Conservation (phyloP, 2,113 vertebrate species). For the Micronycteris hirsuta region DNA sequence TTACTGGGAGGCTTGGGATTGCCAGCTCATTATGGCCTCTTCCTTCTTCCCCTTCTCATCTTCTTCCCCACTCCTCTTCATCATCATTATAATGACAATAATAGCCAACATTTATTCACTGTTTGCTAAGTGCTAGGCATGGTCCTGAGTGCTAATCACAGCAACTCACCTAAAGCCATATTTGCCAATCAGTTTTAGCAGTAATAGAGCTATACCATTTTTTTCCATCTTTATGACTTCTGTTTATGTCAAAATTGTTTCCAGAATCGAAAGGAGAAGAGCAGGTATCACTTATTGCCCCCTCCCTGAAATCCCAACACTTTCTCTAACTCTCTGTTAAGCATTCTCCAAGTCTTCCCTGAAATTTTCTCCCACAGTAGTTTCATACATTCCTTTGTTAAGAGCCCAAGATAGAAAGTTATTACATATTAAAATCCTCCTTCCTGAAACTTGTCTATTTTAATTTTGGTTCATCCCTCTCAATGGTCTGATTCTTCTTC, state of each 20-base stretch:
- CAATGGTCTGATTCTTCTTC: neutral
- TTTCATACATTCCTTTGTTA: neutral
- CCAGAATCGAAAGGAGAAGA: neutral
- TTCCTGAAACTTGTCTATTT: neutral
- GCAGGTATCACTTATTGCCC: neutral
- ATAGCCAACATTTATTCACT: neutral
- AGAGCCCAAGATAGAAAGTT: neutral
- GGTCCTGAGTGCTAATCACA: neutral
- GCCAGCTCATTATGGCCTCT: neutral
- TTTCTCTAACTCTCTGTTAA: neutral
- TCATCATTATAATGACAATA: neutral
- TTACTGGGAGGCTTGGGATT: neutral
- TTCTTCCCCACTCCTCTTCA: neutral
- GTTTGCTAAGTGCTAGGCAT: neutral
- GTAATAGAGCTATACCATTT: neutral
- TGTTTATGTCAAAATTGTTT: neutral
- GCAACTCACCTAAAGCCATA: neutral
- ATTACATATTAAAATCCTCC: neutral
- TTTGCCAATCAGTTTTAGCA: neutral
- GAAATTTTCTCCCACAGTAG: neutral
- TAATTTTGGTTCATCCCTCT: neutral
- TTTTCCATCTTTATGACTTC: neutral
- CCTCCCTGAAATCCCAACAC: neutral
- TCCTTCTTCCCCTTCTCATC: neutral
- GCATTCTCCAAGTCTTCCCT: neutral